phyloP scores from a whole-genome alignment of 2,797 vertebrate species.

The Mus spretus region DNA sequence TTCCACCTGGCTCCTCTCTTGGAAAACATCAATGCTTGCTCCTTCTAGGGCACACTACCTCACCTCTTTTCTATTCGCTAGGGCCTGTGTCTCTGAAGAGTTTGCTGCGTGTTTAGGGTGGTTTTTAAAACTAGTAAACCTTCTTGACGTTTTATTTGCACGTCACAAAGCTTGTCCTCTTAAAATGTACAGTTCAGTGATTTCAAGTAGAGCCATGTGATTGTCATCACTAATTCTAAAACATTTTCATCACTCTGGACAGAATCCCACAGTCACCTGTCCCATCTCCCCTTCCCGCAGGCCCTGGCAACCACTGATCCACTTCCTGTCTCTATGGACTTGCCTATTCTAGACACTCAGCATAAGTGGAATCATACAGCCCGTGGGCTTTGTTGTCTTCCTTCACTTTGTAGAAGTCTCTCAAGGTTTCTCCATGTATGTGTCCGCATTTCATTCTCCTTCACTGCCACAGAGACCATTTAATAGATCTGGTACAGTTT shows the following conservation, averaged over 20 bases:
- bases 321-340: neutral
- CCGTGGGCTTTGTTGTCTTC: neutral
- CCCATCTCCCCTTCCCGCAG: neutral
- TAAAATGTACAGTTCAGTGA: neutral
- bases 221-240: neutral
- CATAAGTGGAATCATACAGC: neutral
- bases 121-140: neutral
- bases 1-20: neutral
- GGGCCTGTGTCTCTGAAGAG: neutral
- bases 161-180: neutral
- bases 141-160: neutral
- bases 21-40: neutral
- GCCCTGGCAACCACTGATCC: neutral
- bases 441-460: neutral
- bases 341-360: neutral
- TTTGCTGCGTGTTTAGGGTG: neutral
- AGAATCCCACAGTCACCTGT: neutral
- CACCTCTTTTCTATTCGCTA: neutral
- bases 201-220: neutral
- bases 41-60: too few species aligned
- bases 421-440: neutral
- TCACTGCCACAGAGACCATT: neutral
- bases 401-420: neutral
- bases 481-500: fast-evolving
- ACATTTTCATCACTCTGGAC: neutral